Conservation (phyloP, 2,888 invertebrate genomes). For the Nemapogon koenigi region DNA sequence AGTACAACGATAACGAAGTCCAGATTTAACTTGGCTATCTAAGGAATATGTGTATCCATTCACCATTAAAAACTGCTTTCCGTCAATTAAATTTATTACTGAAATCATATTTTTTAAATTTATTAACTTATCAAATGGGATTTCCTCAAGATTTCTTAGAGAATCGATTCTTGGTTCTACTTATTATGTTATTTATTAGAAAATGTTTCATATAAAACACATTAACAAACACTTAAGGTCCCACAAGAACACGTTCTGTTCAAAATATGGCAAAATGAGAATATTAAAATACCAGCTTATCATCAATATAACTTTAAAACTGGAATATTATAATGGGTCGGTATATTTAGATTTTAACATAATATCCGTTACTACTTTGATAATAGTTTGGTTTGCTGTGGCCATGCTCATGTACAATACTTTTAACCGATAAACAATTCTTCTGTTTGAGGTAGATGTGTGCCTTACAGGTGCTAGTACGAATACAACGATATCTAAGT, state of each 20-base stretch:
- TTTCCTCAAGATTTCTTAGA: too few relatives aligned
- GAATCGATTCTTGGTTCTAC: too few relatives aligned
- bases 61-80: conserved; percentile 2
- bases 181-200: too few relatives aligned
- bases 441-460: conserved; percentile 1
- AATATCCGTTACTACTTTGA: not conserved
- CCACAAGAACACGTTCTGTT: too few relatives aligned
- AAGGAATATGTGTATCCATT: not conserved
- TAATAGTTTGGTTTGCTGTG: not conserved
- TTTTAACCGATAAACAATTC: conserved; percentile 1
- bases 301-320: too few relatives aligned
- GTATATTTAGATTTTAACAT: too few relatives aligned
- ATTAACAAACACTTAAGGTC: too few relatives aligned
- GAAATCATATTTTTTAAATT: not conserved
- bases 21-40: not conserved
- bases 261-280: too few relatives aligned
- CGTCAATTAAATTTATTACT: not conserved
- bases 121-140: too few relatives aligned
- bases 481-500: not conserved
- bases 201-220: too few relatives aligned
- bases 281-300: too few relatives aligned
- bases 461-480: conserved; percentile 5
- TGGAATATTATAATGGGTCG: too few relatives aligned
- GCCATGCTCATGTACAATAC: conserved; percentile 3
- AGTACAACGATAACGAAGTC: conserved; percentile 4